Evolutionary conservation across 1,140 invertebrate genomes (phyloP).

Genomic region (Druon quercuslanigerum): DNA sequence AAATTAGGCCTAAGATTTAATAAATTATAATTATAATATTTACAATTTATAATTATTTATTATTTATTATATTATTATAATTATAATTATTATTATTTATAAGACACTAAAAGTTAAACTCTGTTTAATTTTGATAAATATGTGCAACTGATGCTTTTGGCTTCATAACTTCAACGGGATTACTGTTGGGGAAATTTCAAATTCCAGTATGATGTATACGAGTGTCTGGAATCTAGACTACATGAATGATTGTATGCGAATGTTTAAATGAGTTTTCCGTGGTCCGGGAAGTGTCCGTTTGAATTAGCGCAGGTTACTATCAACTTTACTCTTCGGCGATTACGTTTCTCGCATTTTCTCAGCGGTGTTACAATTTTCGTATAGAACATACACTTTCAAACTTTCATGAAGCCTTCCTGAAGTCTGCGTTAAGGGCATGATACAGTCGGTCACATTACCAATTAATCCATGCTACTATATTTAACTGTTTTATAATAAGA

Average conservation of each 20-base stretch:
- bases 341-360: background rate
- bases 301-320: slow-evolving; percentile 7
- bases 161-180: background rate
- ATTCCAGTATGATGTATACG: background rate
- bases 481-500: too few species aligned
- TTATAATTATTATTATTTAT: too few species aligned
- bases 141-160: slow-evolving; percentile 2
- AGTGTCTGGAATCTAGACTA: slow-evolving; percentile 6
- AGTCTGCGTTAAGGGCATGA: too few species aligned
- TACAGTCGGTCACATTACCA: too few species aligned
- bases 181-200: slow-evolving; percentile 2
- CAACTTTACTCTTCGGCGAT: background rate
- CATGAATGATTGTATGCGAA: slow-evolving; percentile 23
- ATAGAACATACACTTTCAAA: background rate
- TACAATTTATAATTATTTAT: too few species aligned
- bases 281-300: background rate
- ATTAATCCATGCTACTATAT: too few species aligned
- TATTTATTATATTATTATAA: too few species aligned
- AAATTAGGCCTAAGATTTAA: too few species aligned
- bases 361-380: background rate
- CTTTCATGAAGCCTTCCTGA: too few species aligned
- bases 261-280: slow-evolving; percentile 21
- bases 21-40: too few species aligned
- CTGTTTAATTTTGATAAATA: background rate
- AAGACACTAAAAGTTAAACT: background rate